These are phyloP conservation scores for Scaptomyza cyrtandrae DNA, from an alignment of 2,888 invertebrate species.

Conservation along the genomic window DNA sequence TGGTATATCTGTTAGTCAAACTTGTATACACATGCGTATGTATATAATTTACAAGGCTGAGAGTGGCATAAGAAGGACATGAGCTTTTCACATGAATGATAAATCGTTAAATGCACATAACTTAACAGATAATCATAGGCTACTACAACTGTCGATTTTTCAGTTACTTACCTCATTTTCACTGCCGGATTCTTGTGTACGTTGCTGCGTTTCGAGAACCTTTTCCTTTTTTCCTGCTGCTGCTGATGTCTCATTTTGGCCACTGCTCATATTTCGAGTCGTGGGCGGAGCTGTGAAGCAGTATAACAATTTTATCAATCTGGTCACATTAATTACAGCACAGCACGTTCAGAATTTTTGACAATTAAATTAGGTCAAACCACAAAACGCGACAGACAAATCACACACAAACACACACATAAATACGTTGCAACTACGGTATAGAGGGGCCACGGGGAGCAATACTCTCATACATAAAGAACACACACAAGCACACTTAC, in stretches of 20 bases:
- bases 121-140: neutral
- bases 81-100: neutral
- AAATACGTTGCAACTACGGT: conserved; percentile 17
- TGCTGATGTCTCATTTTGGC: conserved; percentile 80
- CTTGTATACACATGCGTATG: neutral
- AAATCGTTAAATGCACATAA: neutral
- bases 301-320: conserved; percentile 31
- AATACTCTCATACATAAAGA: conserved; percentile 17
- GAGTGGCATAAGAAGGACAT: neutral
- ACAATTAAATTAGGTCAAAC: conserved; percentile 71
- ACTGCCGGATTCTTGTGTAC: conserved; percentile 78
- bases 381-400: conserved; percentile 52
- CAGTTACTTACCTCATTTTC: conserved; percentile 81
- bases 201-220: conserved; percentile 81
- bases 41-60: neutral
- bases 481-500: conserved; percentile 39
- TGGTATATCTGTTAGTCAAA: too few relatives aligned
- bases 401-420: conserved; percentile 21
- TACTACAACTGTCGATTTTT: neutral
- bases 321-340: conserved; percentile 46
- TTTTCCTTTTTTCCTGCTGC: conserved; percentile 71
- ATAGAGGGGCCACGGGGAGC: conserved; percentile 15
- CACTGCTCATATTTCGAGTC: conserved; percentile 81
- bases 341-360: conserved; percentile 55
- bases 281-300: conserved; percentile 38